phyloP scores from a whole-genome alignment of 2,113 vertebrate genomes.

The Ardeotis arabs region DNA sequence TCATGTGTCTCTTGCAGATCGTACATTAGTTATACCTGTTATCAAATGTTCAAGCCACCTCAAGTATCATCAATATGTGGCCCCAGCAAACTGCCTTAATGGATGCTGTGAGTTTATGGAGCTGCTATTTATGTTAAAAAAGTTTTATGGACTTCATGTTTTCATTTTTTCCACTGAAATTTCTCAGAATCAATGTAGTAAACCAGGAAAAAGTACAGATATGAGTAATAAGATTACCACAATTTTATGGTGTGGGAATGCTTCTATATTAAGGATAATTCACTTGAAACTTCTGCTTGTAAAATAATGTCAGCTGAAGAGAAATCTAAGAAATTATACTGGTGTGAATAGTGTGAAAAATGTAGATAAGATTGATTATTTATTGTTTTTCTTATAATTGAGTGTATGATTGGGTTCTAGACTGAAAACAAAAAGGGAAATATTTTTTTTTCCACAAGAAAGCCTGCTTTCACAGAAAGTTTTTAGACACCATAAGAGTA shows the following conservation, averaged over 20 bases:
- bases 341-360: background rate
- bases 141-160: background rate
- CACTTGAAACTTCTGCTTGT: background rate
- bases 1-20: background rate
- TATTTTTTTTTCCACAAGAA: accelerated
- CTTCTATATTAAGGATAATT: background rate
- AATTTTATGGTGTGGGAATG: background rate
- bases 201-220: background rate
- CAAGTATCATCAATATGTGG: background rate
- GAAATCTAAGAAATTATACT: background rate
- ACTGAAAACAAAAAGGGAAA: background rate
- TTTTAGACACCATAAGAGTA: background rate
- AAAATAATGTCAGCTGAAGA: background rate
- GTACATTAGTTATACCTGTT: background rate
- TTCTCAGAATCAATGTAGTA: background rate
- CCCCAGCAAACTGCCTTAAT: background rate
- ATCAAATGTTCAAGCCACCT: background rate
- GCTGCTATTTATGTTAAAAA: background rate
- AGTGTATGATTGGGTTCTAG: background rate
- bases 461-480: accelerated
- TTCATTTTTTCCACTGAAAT: background rate
- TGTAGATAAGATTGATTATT: background rate
- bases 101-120: background rate
- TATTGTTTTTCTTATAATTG: background rate
- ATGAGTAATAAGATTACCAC: background rate